A percentile compares a stretch with the other conserved stretches of the same genome.
These are phyloP conservation scores for Chaetophractus vellerosus DNA, from an alignment of 2,797 vertebrate species.

Conservation along the genomic window DNA sequence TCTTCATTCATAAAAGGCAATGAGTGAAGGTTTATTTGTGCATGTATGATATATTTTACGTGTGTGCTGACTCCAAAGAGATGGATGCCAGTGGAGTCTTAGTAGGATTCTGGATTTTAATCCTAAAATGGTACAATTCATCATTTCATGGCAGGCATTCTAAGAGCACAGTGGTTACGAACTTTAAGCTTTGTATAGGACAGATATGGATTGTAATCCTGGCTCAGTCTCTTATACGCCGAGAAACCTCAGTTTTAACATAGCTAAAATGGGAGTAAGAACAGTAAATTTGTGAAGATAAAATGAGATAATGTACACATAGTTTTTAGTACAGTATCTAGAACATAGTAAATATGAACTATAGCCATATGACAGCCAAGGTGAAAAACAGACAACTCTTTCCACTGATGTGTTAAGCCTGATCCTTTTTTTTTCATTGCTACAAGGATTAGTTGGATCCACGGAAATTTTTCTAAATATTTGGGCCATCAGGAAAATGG, in stretches of 20 bases:
- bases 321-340: background rate
- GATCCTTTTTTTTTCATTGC: background rate
- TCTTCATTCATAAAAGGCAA: background rate
- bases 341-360: background rate
- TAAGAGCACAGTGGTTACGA: background rate
- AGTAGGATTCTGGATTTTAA: conserved; percentile 7
- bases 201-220: background rate
- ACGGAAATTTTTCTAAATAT: background rate
- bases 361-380: background rate
- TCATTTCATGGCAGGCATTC: background rate
- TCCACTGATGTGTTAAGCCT: background rate
- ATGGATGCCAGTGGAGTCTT: background rate
- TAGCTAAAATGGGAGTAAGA: conserved; percentile 18
- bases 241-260: background rate
- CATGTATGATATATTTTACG: background rate
- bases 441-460: background rate
- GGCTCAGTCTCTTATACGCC: background rate
- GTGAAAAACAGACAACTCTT: background rate
- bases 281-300: background rate
- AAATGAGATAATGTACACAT: background rate
- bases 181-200: background rate
- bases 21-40: background rate
- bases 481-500: background rate
- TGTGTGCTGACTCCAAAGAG: background rate
- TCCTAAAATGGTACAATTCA: background rate